phyloP scores from a whole-genome alignment of 2,888 invertebrate species.

The Hipparchia sbordonii region DNA sequence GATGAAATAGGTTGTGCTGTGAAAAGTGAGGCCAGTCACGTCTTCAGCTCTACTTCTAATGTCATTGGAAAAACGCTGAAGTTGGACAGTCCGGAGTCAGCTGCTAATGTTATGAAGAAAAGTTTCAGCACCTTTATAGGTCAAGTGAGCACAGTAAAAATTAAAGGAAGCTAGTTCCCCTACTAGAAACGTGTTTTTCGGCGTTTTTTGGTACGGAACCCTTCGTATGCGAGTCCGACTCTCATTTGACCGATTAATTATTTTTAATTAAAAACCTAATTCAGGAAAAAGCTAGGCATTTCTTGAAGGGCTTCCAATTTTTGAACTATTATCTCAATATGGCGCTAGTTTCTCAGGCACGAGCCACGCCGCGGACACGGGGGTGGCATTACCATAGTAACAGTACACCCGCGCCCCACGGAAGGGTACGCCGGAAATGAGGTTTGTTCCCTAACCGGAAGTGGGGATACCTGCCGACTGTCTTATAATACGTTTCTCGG shows the following conservation, averaged over 20 bases:
- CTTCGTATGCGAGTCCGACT: too few relatives aligned
- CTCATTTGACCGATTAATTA: too few relatives aligned
- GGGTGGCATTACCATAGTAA: constrained; percentile 40
- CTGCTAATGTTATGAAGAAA: too few relatives aligned
- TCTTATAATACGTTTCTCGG: constrained; percentile 33
- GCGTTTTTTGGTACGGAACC: too few relatives aligned
- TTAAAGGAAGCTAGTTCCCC: too few relatives aligned
- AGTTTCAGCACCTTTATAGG: too few relatives aligned
- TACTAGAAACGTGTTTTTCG: too few relatives aligned
- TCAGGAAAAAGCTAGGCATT: too few relatives aligned
- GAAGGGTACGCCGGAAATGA: constrained; percentile 75
- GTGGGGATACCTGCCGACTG: constrained; percentile 46
- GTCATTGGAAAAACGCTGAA: constrained; percentile 87
- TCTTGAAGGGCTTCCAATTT: not conserved
- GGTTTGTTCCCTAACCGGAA: constrained; percentile 71
- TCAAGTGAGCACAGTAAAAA: too few relatives aligned
- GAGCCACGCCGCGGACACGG: constrained; percentile 9
- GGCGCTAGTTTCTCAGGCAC: not conserved
- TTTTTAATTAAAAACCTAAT: too few relatives aligned
- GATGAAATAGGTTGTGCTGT: constrained; percentile 89
- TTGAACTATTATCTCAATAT: constrained; percentile 8
- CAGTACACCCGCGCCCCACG: constrained; percentile 48
- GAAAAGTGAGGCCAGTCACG: constrained; percentile 86
- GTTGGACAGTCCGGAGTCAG: too few relatives aligned
- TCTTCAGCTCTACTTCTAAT: constrained; percentile 85